Conservation (phyloP, 2,888 invertebrate genomes). For the Urechis unicinctus region DNA sequence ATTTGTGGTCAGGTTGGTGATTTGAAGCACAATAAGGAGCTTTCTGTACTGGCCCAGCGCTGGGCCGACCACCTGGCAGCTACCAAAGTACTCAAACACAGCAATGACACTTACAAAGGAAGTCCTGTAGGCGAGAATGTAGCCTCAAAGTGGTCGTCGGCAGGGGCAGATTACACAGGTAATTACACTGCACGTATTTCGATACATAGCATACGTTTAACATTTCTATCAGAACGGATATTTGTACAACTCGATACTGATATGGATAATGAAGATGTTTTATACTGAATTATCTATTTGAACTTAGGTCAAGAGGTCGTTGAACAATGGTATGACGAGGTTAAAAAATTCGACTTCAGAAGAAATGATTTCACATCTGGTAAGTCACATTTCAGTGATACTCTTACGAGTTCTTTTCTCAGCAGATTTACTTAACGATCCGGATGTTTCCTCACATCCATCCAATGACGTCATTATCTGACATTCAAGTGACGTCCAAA, state of each 20-base stretch:
- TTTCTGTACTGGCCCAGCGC: conserved; percentile 58
- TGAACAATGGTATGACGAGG: conserved; percentile 48
- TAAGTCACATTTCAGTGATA: not conserved
- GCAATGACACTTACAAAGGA: conserved; percentile 70
- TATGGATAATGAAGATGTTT: no score
- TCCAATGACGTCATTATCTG: no score
- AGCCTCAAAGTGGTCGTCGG: conserved; percentile 38
- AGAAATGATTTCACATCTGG: conserved; percentile 1
- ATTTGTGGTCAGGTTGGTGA: conserved; percentile 15
- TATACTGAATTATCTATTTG: not conserved
- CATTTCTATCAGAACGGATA: no score
- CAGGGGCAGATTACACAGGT: conserved; percentile 40
- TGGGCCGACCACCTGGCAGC: conserved; percentile 84
- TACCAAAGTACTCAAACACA: conserved; percentile 68
- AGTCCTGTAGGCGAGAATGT: conserved; percentile 54
- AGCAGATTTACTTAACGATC: no score
- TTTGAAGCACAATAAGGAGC: conserved; percentile 35
- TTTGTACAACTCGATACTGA: no score
- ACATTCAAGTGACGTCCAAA: no score
- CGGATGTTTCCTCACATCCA: no score
- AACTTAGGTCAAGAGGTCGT: conserved; percentile 37
- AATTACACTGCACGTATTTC: not conserved
- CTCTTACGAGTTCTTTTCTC: no score
- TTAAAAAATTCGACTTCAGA: conserved; percentile 14
- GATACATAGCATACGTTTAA: not conserved